Evolutionary conservation across 1,140 invertebrate genomes (phyloP), one percentile per base, ranked within the genome.

Genomic region (Cataglyphis hispanica): DNA sequence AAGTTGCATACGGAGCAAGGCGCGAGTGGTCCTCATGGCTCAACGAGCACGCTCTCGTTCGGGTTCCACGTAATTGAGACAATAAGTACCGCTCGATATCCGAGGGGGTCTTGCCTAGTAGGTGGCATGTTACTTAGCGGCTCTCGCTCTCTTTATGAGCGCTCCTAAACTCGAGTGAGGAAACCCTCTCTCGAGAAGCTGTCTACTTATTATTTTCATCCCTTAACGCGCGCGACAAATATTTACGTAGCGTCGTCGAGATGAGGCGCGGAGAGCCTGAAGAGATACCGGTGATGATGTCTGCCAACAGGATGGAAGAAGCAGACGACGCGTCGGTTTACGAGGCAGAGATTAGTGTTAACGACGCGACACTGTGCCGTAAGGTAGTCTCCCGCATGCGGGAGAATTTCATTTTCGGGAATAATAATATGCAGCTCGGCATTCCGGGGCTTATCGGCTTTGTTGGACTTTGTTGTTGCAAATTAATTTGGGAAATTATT

Each of bases 181-280:
- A 70, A 69, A 22, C 43, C 77, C 46, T 84, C 58, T 56, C 78
- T 46, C 58, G 37, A 72, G 74, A 61, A 37, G 85, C n/a, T 72
- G 85, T 83, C 72, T 89, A 87, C 91, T 92, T 92, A 91, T 92
- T 92, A 92, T 92, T 92, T 91, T 90, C 89, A 91, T 91, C 86
- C 81, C 85, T 86, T 87, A 89, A 91, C 84, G 67, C 87, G 76
- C 66, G 67, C 74, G 40, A 86, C 91, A 92, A 92, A 92, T 75
- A 88, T 92, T 92, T 92, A 91, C 89, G 87, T 86, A 91, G 87
- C 78, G 78, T 66, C 56, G 25, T 22, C 22, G 27, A 16, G 50
- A 53, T 6, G 25, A 34, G 13, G 19, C 10, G 61, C 4, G 19
- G 19, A 27, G 40, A 37, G 19, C 7, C 22, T 7, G 53, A n/a